phyloP scores from a whole-genome alignment of 2,797 vertebrate genomes.

The Falco columbarius region DNA sequence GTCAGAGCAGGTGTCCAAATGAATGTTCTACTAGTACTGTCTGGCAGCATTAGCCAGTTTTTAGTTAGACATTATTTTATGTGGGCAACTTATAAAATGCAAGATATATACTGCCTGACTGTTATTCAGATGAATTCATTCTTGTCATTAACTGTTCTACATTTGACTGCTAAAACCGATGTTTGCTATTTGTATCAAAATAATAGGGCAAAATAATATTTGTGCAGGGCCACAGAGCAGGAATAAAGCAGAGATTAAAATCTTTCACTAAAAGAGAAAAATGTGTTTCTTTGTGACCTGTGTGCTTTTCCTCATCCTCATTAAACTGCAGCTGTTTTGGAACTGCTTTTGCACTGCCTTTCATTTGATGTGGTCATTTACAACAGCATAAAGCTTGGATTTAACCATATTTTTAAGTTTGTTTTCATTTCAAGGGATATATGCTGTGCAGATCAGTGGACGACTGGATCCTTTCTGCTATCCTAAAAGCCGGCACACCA shows the following conservation, averaged over 20 bases:
- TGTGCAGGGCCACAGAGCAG: background rate
- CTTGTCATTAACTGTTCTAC: background rate
- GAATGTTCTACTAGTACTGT: background rate
- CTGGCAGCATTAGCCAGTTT: background rate
- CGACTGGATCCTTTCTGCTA: background rate
- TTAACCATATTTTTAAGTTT: background rate
- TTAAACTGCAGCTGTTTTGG: background rate
- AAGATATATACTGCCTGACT: background rate
- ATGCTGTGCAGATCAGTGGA: background rate
- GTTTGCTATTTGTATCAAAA: background rate
- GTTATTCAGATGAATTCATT: background rate
- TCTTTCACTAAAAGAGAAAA: background rate
- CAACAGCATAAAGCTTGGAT: background rate
- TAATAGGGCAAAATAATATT: no score
- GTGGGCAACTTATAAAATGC: background rate
- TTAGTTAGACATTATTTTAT: background rate
- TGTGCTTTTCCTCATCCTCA: background rate
- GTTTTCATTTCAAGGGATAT: background rate
- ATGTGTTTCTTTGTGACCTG: rapidly evolving
- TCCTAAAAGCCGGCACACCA: background rate
- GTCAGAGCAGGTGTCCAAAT: background rate
- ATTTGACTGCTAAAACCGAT: background rate
- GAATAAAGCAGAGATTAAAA: background rate
- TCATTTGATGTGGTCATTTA: background rate
- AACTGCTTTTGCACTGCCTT: background rate